Base-by-base conservation (phyloP, 2,888 invertebrate species). In the Macrosiphum euphorbiae region DNA sequence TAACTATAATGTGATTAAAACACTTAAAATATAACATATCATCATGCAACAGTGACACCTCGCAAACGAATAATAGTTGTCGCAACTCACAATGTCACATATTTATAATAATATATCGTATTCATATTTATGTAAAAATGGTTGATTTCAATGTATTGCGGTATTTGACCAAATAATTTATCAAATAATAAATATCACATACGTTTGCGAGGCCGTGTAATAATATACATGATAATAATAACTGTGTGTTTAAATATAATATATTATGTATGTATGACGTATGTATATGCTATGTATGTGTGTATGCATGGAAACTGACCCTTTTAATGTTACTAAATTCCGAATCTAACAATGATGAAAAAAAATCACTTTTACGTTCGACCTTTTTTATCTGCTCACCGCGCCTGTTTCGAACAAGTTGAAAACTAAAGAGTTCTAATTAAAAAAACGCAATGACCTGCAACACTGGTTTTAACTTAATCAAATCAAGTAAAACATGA, bases 391-490 rank as follows among this genome's bases (percentile, higher is more conserved):
- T 89, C 50, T 85, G 44, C 58, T 78, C 13, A 20, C 52, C 55
- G n/a, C 47, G 16, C 16, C n/a, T 90, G 67, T 90, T 35, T 35
- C 35, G 16, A 88, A 35, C 11, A 28, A 28, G 47, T 47, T 28
- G 24, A 44, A 55, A 24, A 47, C 91, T 86, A 58, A 92, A 92
- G 84, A 84, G 84, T 84, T 85, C 90, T 93, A 93, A 93, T 93
- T 93, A 93, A 93, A 67, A 92, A 88, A 88, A 92, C 28, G 89
- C 92, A 89, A 92, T 84, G 89, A 52, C 55, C 92, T 88, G 92
- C 47, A 84, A 88, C 92, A 55, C 44, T 44, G 89, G 44, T 92
- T 92, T 78, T 84, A 78, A 88, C 88, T 88, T 84, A 84, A 89
- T 92, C 89, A 89, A 84, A 89, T 52, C 84, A 84, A 67, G 89